Evolutionary conservation across 2,888 invertebrate genomes (phyloP), one percentile per base, ranked within the genome.

Genomic region (Microdon myrmicae): DNA sequence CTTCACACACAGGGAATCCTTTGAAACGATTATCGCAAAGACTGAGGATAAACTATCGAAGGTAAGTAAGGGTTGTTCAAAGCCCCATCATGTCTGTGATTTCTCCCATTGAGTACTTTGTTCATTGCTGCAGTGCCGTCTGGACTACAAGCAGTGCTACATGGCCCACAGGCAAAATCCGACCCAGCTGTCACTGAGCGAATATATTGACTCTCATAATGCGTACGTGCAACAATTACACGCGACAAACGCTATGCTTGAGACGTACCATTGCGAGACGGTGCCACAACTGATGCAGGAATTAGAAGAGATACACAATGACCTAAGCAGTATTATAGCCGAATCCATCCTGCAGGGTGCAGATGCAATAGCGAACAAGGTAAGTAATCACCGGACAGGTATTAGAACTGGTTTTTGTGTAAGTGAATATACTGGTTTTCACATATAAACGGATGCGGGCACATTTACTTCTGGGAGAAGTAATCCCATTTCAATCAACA

Each of bases 151-250:
- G 73, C 86, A 88, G 56, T 89, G 93, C 35, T 94, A 93, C 80
- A 82, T 90, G 72, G 85, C 86, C 68, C 90, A 94, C 80, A 84
- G 91, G 77, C 85, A 87, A 73, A 86, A 83, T 71, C 88, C 87
- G 61, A 90, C 85, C 69, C 88, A 87, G 49, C 85, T 86, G 28
- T 85, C 86, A 45, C 80, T 90, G 69, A 88, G 87, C 53, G 86
- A 87, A 48, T 94, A 95, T 81, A 89, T 94, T 77, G 94, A 94
- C 76, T 88, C 92, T 8, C 96, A 96, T 82, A 96, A 96, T 82
- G 90, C 89, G 68, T 96, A 96, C 81, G 90, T 96, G 64, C 92
- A 94, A 71, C 95, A 96, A 76, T 82, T 96, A 68, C 90, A 92
- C 69, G 93, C 95, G 32, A 93, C 94, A 69, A 96, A 96, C 77